Evolutionary conservation across 2,113 vertebrate species (phyloP).

Genomic region (Syrrhaptes paradoxus): DNA sequence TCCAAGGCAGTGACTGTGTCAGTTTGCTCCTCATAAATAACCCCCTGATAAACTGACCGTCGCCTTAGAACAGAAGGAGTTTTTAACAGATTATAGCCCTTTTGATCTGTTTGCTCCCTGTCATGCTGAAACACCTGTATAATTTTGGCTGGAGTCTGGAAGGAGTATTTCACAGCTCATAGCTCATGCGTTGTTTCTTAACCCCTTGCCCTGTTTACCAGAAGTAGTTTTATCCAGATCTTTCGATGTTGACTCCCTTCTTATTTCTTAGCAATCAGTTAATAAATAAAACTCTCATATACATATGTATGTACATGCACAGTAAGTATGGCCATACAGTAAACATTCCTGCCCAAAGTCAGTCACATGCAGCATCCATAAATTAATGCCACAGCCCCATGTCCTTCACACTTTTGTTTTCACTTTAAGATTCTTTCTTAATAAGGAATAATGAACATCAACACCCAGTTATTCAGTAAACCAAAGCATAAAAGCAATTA

Average conservation of each 20-base stretch:
- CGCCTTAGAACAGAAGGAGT: background rate
- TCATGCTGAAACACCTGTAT: background rate
- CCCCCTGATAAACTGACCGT: background rate
- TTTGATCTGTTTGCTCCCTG: background rate
- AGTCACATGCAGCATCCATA: background rate
- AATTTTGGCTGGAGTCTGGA: background rate
- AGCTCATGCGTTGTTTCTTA: background rate
- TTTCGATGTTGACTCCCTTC: background rate
- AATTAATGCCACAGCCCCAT: background rate
- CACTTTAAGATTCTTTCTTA: slow-evolving; percentile 67
- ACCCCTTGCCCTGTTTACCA: background rate
- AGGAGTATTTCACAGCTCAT: background rate
- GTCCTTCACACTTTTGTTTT: slow-evolving; percentile 66
- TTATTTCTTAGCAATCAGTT: background rate
- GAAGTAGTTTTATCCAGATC: background rate
- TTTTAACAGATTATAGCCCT: background rate
- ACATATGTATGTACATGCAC: accelerated
- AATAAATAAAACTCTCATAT: background rate
- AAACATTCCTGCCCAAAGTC: background rate
- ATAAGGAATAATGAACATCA: slow-evolving; percentile 76
- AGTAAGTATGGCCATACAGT: background rate
- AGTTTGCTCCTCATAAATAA: background rate
- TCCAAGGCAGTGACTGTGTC: background rate
- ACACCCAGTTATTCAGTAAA: slow-evolving; percentile 78
- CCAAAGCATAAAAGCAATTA: slow-evolving; percentile 72